Percentiles rank a stretch among this genome's conserved stretches.
phyloP scores from a whole-genome alignment of 1,140 invertebrate species.

The Leptinotarsa undecemlineata region DNA sequence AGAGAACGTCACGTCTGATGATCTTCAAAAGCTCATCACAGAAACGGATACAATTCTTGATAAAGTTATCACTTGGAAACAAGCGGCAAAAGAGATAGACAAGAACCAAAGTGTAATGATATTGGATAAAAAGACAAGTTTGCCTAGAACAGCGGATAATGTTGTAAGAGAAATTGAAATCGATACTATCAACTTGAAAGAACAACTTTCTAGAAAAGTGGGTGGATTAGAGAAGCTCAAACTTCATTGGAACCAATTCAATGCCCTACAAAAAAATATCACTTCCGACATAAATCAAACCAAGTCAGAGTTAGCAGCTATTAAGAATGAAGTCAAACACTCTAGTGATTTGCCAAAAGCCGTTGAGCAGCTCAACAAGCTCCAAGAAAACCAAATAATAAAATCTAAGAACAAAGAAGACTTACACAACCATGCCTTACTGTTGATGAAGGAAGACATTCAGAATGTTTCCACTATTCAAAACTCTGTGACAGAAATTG shows the following conservation, averaged over 20 bases:
- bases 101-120: conserved; percentile 62
- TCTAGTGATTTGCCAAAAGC: conserved; percentile 64
- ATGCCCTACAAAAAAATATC: conserved; percentile 67
- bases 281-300: conserved; percentile 65
- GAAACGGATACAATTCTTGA: conserved; percentile 69
- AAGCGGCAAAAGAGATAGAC: conserved; percentile 70
- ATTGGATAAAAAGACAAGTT: conserved; percentile 68
- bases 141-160: conserved; percentile 69
- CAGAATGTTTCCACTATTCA: conserved; percentile 77
- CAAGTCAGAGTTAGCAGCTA: conserved; percentile 60
- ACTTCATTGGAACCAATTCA: conserved; percentile 70
- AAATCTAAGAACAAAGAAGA: conserved; percentile 62
- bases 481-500: conserved; percentile 72
- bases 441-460: conserved; percentile 80
- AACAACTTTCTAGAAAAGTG: conserved; percentile 66
- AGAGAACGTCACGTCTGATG: conserved; percentile 67
- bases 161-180: conserved; percentile 73
- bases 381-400: conserved; percentile 60
- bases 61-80: conserved; percentile 72
- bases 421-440: conserved; percentile 71
- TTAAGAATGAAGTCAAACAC: conserved; percentile 58
- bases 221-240: conserved; percentile 70
- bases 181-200: conserved; percentile 66
- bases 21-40: conserved; percentile 66
- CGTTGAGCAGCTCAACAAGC: conserved; percentile 62